A percentile compares a stretch with the other conserved stretches of the same genome.
Evolutionary conservation across 1,140 invertebrate species (phyloP).

Genomic region (Melanaphis sacchari): DNA sequence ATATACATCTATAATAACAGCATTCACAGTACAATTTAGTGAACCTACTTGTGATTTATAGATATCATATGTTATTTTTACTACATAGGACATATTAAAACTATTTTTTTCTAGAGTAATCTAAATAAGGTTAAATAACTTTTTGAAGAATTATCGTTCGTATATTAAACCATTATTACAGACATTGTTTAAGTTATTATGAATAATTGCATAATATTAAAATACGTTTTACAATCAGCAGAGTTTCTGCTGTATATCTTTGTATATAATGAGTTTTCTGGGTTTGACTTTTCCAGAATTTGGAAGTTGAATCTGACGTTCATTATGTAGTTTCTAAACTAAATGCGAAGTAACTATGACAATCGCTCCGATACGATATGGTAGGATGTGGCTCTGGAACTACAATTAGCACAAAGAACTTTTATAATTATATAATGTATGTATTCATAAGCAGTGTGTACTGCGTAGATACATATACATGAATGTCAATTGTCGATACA

Average conservation of each 20-base stretch:
- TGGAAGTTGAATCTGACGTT: slow-evolving; percentile 27
- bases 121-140: not conserved
- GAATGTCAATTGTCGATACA: not conserved
- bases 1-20: not conserved
- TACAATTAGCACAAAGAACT: slow-evolving; percentile 17
- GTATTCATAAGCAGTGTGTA: no score
- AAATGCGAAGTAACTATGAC: not conserved
- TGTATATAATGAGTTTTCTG: slow-evolving; percentile 30
- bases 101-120: not conserved
- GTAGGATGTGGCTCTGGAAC: not conserved
- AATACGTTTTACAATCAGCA: slow-evolving; percentile 15
- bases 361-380: not conserved
- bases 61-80: not conserved
- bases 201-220: slow-evolving; percentile 38
- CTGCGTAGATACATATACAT: not conserved
- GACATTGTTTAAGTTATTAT: slow-evolving; percentile 25
- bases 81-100: not conserved
- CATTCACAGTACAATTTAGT: not conserved
- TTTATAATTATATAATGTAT: slow-evolving; percentile 10
- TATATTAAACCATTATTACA: not conserved
- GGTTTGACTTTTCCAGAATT: slow-evolving; percentile 24
- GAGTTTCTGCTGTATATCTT: not conserved
- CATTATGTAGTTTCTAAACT: slow-evolving; percentile 46
- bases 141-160: not conserved
- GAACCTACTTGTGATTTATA: not conserved